phyloP scores from a whole-genome alignment of 2,113 vertebrate genomes.

The Apeltes quadracus region DNA sequence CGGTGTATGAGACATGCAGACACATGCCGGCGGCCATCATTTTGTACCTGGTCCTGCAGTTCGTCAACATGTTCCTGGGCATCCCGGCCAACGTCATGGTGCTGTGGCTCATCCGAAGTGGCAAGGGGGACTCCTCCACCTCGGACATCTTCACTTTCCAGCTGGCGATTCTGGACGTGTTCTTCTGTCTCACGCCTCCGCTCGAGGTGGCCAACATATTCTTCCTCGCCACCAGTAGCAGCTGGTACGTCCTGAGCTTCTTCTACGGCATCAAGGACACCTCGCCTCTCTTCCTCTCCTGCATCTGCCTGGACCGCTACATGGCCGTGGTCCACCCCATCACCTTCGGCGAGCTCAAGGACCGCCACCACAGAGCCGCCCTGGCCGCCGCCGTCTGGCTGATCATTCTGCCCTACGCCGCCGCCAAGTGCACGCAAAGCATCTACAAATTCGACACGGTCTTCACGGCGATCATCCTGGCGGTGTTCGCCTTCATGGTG shows the following conservation, averaged over 20 bases:
- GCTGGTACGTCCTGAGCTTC: slow-evolving; percentile 75
- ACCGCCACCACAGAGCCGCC: slow-evolving; percentile 60
- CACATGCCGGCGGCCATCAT: slow-evolving; percentile 78
- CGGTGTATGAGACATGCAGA: slow-evolving; percentile 62
- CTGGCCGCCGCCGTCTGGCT: slow-evolving; percentile 69
- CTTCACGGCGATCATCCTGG: slow-evolving; percentile 77
- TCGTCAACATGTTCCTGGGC: slow-evolving; percentile 82
- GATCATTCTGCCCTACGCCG: slow-evolving; percentile 69
- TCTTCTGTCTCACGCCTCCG: slow-evolving; percentile 79
- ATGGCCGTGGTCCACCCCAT: slow-evolving; percentile 80
- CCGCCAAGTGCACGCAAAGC: slow-evolving; percentile 63
- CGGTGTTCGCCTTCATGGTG: slow-evolving; percentile 76
- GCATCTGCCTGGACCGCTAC: slow-evolving; percentile 83
- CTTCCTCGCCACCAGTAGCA: slow-evolving; percentile 65
- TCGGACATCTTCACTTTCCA: slow-evolving; percentile 80
- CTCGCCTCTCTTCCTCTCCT: too few relatives aligned
- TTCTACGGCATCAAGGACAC: too few relatives aligned
- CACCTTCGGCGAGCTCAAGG: slow-evolving; percentile 76
- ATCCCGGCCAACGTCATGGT: slow-evolving; percentile 80
- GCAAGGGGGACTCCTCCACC: slow-evolving; percentile 76
- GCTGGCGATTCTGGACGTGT: slow-evolving; percentile 73
- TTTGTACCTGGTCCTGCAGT: slow-evolving; percentile 78
- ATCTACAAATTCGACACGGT: slow-evolving; percentile 71
- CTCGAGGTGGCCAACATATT: slow-evolving; percentile 75
- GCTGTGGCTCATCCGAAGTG: slow-evolving; percentile 78